Evolutionary conservation across 2,797 vertebrate species (phyloP).

Genomic region (Trichosurus vulpecula): DNA sequence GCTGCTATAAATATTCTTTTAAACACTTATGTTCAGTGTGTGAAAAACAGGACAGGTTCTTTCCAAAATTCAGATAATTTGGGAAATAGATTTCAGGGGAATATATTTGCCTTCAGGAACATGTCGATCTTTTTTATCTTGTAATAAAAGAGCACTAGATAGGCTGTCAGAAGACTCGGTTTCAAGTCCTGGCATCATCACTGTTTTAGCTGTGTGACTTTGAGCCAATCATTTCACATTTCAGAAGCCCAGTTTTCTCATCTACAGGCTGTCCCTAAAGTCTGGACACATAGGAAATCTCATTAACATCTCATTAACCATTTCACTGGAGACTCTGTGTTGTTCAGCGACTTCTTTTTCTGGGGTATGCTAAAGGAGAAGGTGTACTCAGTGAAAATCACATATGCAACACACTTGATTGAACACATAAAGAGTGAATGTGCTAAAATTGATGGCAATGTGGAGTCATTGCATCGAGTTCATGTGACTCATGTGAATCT

Average conservation of each 20-base stretch:
- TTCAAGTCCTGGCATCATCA: neutral
- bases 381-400: too few species aligned
- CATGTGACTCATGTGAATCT: too few species aligned
- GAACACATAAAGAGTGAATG: too few species aligned
- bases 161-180: neutral
- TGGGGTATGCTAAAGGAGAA: too few species aligned
- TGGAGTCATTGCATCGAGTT: too few species aligned
- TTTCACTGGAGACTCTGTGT: too few species aligned
- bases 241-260: neutral
- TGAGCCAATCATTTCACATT: neutral
- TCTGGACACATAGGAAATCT: too few species aligned
- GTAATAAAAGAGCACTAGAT: neutral
- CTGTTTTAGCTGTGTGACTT: neutral
- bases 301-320: too few species aligned
- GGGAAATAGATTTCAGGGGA: neutral
- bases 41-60: neutral
- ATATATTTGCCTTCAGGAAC: neutral
- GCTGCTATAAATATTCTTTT: neutral
- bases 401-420: too few species aligned
- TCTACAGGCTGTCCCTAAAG: too few species aligned
- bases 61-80: neutral
- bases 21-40: neutral
- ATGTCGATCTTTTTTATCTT: neutral
- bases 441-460: too few species aligned
- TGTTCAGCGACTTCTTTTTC: too few species aligned